Base-by-base conservation (phyloP, 2,797 vertebrate species). In the Chaunax sp. region DNA sequence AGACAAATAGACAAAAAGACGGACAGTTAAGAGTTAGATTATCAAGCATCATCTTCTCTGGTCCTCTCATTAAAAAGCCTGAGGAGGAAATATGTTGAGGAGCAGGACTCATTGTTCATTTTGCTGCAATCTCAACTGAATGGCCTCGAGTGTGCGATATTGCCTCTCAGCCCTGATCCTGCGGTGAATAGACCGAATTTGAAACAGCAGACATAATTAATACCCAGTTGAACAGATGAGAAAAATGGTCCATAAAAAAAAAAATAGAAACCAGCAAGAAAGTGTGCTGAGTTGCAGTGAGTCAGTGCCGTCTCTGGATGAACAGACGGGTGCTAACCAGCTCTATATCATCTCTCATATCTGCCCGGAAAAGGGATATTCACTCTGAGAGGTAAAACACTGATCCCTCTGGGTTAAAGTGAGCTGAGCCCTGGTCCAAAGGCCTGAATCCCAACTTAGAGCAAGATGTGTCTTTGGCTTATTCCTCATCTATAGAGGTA, bases 161-260 rank as follows among this genome's bases (percentile, higher is more conserved):
- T 64, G 53, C 59, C 51, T 77, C 47, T 64, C 59, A 62, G 64
- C 66, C 65, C 52, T 67, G 65, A 77, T 80, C 60, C 69, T 72
- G 59, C 35, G 45, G 63, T 67, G 75, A 87, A 86, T 45, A 80
- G 67, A 61, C 58, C 47, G 68, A 71, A 81, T 87, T 77, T 84
- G 77, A 80, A 84, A 75, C 78, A 74, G 71, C 57, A 77, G 75
- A 73, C 67, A 80, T 83, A 83, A 87, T 90, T 90, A 87, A 85
- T 83, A 84, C 77, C 79, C 78, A 76, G 73, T 56, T 81, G 75
- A 86, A 85, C 13, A 13, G 74, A 71, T 20, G 25, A 65, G 64
- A 70, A 72, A 76, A 68, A 56, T n/a, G 26, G 62, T 66, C 71
- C 49, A 68, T 57, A 56, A 46, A 64, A 51, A 50, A 50, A 20